These are phyloP conservation scores for Diarsia rubi DNA, from an alignment of 2,888 invertebrate genomes.

Conservation along the genomic window DNA sequence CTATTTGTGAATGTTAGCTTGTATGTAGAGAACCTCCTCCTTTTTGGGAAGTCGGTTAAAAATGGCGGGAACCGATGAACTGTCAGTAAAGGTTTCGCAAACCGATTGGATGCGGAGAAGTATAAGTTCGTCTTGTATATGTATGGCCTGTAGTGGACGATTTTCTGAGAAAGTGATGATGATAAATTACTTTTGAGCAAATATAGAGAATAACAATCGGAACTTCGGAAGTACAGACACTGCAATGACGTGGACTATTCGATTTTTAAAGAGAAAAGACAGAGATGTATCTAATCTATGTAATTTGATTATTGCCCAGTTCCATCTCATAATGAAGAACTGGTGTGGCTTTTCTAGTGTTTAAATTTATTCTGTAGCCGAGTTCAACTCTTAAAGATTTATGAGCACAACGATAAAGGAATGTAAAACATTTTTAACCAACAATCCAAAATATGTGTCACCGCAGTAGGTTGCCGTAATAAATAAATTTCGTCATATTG, in stretches of 20 bases:
- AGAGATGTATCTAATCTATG: no score
- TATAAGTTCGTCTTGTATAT: no score
- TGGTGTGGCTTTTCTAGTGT: neutral
- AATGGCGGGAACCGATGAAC: no score
- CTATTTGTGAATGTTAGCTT: neutral
- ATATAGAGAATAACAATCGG: no score
- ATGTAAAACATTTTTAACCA: slow-evolving; percentile 23
- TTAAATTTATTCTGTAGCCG: slow-evolving; percentile 7
- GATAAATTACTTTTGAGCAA: neutral
- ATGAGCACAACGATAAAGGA: slow-evolving; percentile 5
- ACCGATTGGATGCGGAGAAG: neutral
- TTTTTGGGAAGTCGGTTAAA: no score
- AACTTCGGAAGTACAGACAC: no score
- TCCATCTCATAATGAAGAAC: neutral
- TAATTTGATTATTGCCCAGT: neutral
- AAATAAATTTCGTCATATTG: slow-evolving; percentile 47
- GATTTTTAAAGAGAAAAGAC: neutral
- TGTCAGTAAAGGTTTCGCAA: neutral
- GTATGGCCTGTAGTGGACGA: neutral
- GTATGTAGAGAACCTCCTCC: no score
- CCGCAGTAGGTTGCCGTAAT: slow-evolving; percentile 29
- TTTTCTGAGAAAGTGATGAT: neutral
- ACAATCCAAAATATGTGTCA: slow-evolving; percentile 26
- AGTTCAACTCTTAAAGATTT: slow-evolving; percentile 2
- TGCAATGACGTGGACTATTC: neutral